Evolutionary conservation across 2,888 invertebrate genomes (phyloP), one percentile per base, ranked within the genome.

Genomic region (Lithophane leautieri): DNA sequence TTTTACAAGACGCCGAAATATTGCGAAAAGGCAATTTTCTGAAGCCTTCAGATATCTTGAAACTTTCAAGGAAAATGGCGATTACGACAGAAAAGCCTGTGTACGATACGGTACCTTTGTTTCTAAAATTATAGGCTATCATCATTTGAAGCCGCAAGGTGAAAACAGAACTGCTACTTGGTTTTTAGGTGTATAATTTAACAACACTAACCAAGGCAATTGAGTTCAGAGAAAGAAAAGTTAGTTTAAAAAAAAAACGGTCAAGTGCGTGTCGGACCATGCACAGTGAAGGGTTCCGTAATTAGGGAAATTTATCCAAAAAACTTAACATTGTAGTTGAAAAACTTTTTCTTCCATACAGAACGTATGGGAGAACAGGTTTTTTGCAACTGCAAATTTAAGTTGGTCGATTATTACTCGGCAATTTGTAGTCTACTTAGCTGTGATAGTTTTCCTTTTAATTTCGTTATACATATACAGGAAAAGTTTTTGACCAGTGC

Each of bases 1-100:
- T 78, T 85, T 84, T 85, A 84, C 69, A 69, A 67, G 56, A 61
- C 67, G 52, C 52, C 65, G 47, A 67, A 84, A 84, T 28, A 73
- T 58, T 9, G 54, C 62, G 47, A 56, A 67, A 66, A 78, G 72
- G 77, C 78, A 87, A 86, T 86, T 80, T 87, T 71, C 80, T 80
- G 80, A 82, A 78, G 83, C 70, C 60, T 78, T 76, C 50, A 62
- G 58, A 76, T 76, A 80, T 72, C 72, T 62, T 50, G 68, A 70
- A 85, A 82, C 28, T 77, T 87, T 79, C 56, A 62, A 25, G 61
- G 60, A 68, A 67, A 82, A 73, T 73, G 44, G n/a, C n/a, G 60
- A 58, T 68, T 62, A 65, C 70, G 16, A 40, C 14, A 16, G 34
- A 4, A n/a, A 61, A 8, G 54, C 50, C 14, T n/a, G 12, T n/a